phyloP scores from a whole-genome alignment of 2,113 vertebrate genomes.

The Cololabis saira region DNA sequence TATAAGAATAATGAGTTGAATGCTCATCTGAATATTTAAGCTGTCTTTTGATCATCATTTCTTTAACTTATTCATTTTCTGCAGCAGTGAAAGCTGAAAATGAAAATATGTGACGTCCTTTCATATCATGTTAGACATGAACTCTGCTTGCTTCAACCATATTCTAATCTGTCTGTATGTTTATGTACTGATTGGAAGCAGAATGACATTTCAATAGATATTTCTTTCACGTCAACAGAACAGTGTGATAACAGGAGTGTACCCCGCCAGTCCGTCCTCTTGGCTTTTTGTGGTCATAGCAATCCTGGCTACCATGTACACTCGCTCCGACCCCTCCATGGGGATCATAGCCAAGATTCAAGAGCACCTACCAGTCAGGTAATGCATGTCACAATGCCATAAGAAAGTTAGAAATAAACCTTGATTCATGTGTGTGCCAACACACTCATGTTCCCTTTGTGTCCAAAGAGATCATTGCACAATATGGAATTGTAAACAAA shows the following conservation, averaged over 20 bases:
- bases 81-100: too few species aligned
- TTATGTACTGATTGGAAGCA: not conserved
- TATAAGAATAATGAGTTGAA: too few species aligned
- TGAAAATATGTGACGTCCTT: not conserved
- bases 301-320: constrained; percentile 89
- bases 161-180: not conserved
- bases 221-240: constrained; percentile 78
- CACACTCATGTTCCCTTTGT: too few species aligned
- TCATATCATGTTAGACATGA: constrained; percentile 1
- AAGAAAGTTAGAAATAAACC: too few species aligned
- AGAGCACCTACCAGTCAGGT: constrained; percentile 90
- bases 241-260: constrained; percentile 86
- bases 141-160: too few species aligned
- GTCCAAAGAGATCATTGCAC: too few species aligned
- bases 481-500: too few species aligned
- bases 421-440: too few species aligned
- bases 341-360: constrained; percentile 92
- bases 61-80: too few species aligned
- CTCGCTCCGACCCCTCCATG: constrained; percentile 92
- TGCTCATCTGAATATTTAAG: too few species aligned
- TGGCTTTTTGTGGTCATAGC: constrained; percentile 92
- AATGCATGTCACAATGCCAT: constrained; percentile 11
- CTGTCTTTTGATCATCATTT: too few species aligned
- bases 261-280: constrained; percentile 89
- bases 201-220: not conserved